These are phyloP conservation scores for Trichonephila clavata DNA, from an alignment of 1,140 invertebrate species.

Conservation along the genomic window DNA sequence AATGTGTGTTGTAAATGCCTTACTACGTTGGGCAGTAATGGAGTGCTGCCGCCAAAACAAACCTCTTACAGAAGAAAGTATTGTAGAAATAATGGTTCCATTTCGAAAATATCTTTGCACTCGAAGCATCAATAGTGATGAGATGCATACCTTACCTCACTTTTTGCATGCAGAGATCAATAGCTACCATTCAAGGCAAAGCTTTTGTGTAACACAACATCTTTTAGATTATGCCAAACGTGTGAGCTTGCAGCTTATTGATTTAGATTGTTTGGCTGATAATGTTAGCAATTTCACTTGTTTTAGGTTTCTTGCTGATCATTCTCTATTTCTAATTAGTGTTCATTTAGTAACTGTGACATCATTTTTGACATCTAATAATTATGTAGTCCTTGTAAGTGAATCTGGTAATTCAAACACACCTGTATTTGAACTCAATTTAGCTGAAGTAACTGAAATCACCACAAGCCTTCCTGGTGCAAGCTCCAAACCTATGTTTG, in stretches of 20 bases:
- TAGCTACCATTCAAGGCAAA: conserved; percentile 73
- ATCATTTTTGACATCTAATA: conserved; percentile 73
- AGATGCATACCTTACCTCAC: conserved; percentile 68
- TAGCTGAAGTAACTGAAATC: conserved; percentile 74
- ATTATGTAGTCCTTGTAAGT: conserved; percentile 72
- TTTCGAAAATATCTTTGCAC: conserved; percentile 72
- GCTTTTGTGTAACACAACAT: conserved; percentile 71
- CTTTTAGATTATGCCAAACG: conserved; percentile 72
- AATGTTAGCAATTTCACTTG: conserved; percentile 74
- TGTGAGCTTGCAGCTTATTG: conserved; percentile 64
- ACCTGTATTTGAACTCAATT: conserved; percentile 68
- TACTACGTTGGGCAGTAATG: conserved; percentile 75
- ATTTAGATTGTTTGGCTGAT: conserved; percentile 69
- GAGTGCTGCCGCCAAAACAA: conserved; percentile 75
- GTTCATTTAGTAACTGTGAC: conserved; percentile 70
- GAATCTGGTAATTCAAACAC: conserved; percentile 58
- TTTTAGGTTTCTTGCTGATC: conserved; percentile 66
- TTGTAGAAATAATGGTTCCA: conserved; percentile 70
- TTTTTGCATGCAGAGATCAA: conserved; percentile 74
- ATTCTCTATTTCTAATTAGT: conserved; percentile 69
- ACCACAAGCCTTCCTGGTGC: conserved; percentile 73
- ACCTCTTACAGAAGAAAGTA: conserved; percentile 72
- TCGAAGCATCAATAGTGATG: conserved; percentile 70
- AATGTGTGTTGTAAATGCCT: conserved; percentile 74
- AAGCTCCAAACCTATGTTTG: conserved; percentile 74